Conservation (phyloP, 2,888 invertebrate species). For the Xylocampa areola region DNA sequence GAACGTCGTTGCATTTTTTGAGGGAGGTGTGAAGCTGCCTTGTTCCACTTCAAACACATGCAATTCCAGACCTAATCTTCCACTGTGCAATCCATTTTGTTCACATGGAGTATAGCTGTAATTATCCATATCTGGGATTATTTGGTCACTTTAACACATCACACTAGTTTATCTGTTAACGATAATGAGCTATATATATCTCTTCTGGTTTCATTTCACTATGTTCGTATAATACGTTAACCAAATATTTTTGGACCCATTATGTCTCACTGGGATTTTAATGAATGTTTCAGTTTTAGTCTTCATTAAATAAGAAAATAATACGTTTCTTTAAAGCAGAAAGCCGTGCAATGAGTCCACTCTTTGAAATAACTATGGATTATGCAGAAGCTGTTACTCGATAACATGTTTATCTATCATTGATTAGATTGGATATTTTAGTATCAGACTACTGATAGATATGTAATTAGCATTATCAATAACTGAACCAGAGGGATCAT, state of each 20-base stretch:
- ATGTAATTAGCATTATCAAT: slow-evolving; percentile 47
- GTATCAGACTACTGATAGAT: slow-evolving; percentile 42
- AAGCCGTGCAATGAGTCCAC: slow-evolving; percentile 30
- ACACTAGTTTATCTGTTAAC: slow-evolving; percentile 15
- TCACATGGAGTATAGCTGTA: slow-evolving; percentile 24
- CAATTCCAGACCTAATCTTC: neutral
- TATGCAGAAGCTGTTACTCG: slow-evolving; percentile 37
- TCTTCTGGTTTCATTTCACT: slow-evolving; percentile 21
- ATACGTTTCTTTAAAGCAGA: neutral
- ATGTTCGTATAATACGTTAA: slow-evolving; percentile 1
- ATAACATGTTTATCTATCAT: slow-evolving; percentile 50
- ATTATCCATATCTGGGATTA: slow-evolving; percentile 35
- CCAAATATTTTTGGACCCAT: neutral
- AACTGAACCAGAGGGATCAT: slow-evolving; percentile 39
- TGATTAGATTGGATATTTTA: slow-evolving; percentile 59
- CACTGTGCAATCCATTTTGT: slow-evolving; percentile 19
- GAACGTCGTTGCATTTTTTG: slow-evolving; percentile 54
- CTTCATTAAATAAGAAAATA: neutral
- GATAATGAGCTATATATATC: slow-evolving; percentile 29
- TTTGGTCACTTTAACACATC: slow-evolving; percentile 26
- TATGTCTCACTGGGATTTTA: neutral
- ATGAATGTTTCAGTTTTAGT: neutral
- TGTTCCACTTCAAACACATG: slow-evolving; percentile 48
- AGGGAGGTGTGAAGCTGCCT: slow-evolving; percentile 52
- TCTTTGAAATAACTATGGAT: slow-evolving; percentile 39